phyloP scores from a whole-genome alignment of 2,113 vertebrate genomes.

The Lepisosteus osseus region DNA sequence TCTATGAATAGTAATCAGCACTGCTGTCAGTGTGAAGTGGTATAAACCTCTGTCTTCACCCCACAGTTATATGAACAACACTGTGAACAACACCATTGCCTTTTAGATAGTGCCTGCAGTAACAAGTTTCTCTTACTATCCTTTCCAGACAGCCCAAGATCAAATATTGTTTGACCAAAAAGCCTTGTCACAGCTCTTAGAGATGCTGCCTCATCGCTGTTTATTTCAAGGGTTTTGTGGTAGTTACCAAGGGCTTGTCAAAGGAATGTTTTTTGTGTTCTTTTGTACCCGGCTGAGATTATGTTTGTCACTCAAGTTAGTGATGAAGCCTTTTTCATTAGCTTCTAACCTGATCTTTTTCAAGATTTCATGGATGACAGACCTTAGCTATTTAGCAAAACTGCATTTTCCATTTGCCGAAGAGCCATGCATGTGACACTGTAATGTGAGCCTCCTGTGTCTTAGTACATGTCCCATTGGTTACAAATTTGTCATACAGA shows the following conservation, averaged over 20 bases:
- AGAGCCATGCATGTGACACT: too few relatives aligned
- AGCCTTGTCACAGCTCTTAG: neutral
- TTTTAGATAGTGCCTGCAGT: neutral
- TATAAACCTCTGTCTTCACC: too few relatives aligned
- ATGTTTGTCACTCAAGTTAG: constrained; percentile 26
- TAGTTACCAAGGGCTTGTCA: constrained; percentile 33
- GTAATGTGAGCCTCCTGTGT: too few relatives aligned
- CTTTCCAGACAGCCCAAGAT: too few relatives aligned
- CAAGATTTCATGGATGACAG: constrained; percentile 53
- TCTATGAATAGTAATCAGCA: too few relatives aligned
- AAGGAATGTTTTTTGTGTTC: constrained; percentile 57
- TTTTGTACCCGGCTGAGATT: constrained; percentile 48
- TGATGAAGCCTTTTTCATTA: constrained; percentile 45
- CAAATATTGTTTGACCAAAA: too few relatives aligned
- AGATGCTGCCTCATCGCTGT: constrained; percentile 30
- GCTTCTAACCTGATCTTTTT: constrained; percentile 43
- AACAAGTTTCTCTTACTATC: constrained; percentile 34
- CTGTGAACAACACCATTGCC: too few relatives aligned
- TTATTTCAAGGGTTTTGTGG: constrained; percentile 14
- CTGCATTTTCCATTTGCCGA: too few relatives aligned
- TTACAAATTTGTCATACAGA: too few relatives aligned
- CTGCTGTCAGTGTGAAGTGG: too few relatives aligned
- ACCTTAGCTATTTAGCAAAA: constrained; percentile 24
- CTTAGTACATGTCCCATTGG: too few relatives aligned
- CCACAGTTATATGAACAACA: too few relatives aligned